A percentile compares a stretch with the other conserved stretches of the same genome.
These are phyloP conservation scores for Pipra filicauda DNA, from an alignment of 2,113 vertebrate species.

Conservation along the genomic window DNA sequence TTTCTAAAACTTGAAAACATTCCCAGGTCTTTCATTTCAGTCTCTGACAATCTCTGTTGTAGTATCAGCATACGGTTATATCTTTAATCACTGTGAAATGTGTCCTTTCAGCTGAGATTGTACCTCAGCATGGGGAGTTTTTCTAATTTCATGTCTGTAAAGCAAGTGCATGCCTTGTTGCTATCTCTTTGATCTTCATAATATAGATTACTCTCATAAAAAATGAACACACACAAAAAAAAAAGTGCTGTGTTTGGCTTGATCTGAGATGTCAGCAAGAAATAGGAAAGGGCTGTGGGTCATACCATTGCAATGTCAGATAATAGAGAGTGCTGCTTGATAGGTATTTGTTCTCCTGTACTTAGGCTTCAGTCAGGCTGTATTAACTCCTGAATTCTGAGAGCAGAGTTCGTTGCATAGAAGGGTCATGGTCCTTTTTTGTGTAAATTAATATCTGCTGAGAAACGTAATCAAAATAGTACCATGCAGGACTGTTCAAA, in stretches of 20 bases:
- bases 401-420: background rate
- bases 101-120: background rate
- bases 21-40: background rate
- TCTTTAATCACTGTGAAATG: background rate
- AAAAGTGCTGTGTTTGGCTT: background rate
- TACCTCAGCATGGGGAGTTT: background rate
- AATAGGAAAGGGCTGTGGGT: constrained; percentile 12
- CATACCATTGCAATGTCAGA: background rate
- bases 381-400: background rate
- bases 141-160: background rate
- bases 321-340: background rate
- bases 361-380: background rate
- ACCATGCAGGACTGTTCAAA: background rate
- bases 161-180: background rate
- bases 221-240: background rate
- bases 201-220: background rate
- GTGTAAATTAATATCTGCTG: background rate
- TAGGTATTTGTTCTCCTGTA: background rate
- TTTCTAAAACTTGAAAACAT: background rate
- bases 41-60: background rate
- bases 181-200: background rate
- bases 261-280: constrained; percentile 12
- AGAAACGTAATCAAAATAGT: background rate
- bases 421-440: background rate
- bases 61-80: background rate